Conservation (phyloP, 23 tunicate species). For the Styela plicata region DNA sequence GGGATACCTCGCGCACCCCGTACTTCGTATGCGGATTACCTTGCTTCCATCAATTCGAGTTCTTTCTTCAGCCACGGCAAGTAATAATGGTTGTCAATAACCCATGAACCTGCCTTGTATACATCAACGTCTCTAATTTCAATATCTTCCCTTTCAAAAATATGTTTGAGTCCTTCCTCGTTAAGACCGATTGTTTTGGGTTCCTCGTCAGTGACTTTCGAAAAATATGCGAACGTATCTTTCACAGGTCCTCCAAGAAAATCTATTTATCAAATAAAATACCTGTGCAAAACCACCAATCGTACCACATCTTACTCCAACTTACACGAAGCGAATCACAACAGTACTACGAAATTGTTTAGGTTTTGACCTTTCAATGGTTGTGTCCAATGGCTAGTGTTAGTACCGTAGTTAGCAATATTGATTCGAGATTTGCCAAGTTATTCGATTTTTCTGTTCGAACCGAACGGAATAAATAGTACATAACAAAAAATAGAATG, state of each 20-base stretch:
- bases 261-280: too few species aligned
- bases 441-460: too few species aligned
- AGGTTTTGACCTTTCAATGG: too few species aligned
- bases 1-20: too few species aligned
- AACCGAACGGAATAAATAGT: neutral
- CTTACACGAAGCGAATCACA: neutral
- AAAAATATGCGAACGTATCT: neutral
- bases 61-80: slow-evolving; percentile 16
- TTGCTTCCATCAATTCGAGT: slow-evolving; percentile 14
- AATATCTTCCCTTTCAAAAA: neutral
- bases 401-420: too few species aligned
- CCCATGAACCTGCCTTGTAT: neutral
- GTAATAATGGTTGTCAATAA: slow-evolving; percentile 12
- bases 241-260: neutral
- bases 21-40: slow-evolving; percentile 1
- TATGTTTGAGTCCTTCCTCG: neutral
- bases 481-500: neutral
- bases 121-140: neutral
- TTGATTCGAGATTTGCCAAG: too few species aligned
- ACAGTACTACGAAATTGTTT: neutral
- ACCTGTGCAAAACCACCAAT: neutral
- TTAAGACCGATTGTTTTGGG: neutral
- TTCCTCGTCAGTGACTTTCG: neutral
- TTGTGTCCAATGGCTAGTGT: too few species aligned
- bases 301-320: neutral